phyloP scores from a whole-genome alignment of 2,797 vertebrate genomes.

The Schizopygopsis malacanthus region DNA sequence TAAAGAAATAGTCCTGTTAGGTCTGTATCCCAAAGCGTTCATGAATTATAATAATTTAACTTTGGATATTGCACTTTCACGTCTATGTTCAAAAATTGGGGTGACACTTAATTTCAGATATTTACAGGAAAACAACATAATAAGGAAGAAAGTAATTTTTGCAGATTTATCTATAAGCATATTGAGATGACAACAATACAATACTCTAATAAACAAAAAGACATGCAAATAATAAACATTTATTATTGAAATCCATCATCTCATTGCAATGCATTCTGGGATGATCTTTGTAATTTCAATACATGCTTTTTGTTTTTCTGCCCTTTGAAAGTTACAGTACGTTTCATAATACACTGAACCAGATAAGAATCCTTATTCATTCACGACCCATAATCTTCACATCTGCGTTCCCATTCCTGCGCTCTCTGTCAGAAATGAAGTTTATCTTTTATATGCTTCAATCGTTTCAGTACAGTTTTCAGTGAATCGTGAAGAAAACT shows the following conservation, averaged over 20 bases:
- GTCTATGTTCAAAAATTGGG: no score
- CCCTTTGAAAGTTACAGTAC: background rate
- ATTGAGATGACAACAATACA: no score
- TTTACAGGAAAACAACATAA: background rate
- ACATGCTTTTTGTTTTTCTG: background rate
- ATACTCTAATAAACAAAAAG: background rate
- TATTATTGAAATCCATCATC: background rate
- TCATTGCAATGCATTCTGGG: background rate
- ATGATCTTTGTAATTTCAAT: background rate
- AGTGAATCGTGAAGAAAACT: slow-evolving; percentile 11
- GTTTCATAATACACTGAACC: background rate
- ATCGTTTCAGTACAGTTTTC: background rate
- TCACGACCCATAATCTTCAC: background rate
- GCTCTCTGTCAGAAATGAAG: background rate
- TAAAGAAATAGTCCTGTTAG: no score
- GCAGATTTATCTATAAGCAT: background rate
- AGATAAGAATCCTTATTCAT: background rate
- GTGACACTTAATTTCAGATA: background rate
- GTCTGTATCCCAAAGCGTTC: no score
- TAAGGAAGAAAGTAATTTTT: background rate
- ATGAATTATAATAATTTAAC: no score
- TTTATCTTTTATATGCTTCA: background rate
- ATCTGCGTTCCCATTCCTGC: background rate
- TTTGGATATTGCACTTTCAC: no score
- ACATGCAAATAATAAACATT: background rate